A percentile compares a stretch with the other conserved stretches of the same genome.
Evolutionary conservation across 2,888 invertebrate species (phyloP).

Genomic region (Cantharis rustica): DNA sequence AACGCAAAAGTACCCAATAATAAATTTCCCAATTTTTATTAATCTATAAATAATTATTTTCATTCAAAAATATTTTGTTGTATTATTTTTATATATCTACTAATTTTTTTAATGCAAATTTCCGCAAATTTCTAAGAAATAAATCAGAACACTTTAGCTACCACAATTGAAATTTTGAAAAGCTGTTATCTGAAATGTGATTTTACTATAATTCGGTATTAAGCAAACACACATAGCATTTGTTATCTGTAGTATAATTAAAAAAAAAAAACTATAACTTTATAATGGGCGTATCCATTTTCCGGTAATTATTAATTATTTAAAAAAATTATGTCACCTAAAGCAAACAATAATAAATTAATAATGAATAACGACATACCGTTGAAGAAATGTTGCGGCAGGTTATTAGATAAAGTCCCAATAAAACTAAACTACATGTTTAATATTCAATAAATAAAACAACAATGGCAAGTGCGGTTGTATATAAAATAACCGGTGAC

Average conservation of each 20-base stretch:
- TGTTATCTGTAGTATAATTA: background rate
- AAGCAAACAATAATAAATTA: background rate
- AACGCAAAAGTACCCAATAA: background rate
- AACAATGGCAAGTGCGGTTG: background rate
- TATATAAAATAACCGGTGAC: slow-evolving; percentile 24
- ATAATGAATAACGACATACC: background rate
- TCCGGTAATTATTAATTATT: background rate
- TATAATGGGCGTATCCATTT: slow-evolving; percentile 3
- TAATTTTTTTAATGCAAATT: no score
- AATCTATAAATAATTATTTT: no score
- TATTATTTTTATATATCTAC: no score
- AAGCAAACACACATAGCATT: background rate
- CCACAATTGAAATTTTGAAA: background rate
- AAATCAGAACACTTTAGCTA: background rate
- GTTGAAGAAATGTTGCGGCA: background rate
- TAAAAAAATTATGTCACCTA: background rate
- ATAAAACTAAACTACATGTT: slow-evolving; percentile 16
- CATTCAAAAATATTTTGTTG: no score
- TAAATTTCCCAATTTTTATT: background rate
- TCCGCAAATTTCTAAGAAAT: no score
- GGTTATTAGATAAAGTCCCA: background rate
- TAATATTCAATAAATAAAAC: slow-evolving; percentile 1
- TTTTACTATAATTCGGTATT: background rate
- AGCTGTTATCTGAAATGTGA: background rate
- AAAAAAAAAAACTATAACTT: background rate